Base-by-base conservation (phyloP, 1,140 invertebrate genomes). In the Anastrepha obliqua region DNA sequence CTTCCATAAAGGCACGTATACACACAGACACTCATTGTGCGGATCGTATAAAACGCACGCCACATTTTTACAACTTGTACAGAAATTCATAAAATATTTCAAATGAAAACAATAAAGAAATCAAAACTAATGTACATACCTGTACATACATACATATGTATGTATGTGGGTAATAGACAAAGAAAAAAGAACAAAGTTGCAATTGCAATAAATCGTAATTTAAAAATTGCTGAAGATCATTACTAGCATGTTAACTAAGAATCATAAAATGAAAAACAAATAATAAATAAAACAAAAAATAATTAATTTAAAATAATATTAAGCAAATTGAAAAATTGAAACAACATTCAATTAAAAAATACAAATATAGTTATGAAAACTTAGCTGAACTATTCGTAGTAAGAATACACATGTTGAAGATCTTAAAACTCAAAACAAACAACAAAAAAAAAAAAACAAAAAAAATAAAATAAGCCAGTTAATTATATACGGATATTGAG, bases 211-310 rank as follows among this genome's bases (percentile, higher is more conserved):
- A 78, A 64, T 29, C 44, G 86, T 65, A 88, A 51, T 70, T 74
- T 60, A 60, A 86, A 78, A 59, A 58, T 70, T 87, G 64, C 65
- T 78, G 65, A 85, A 67, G 86, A 88, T 67, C 67, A 86, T 70
- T 86, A 60, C 67, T 88, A 86, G 58, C 74, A 87, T 85, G 44
- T 85, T 59, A 85, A 85, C 62, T 60, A 51, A n/a, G 81, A 85
- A 78, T 51, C 5, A 2, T 6, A 42, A 70, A 44, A 78, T 44
- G 8, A 47, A 74, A 62, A 62, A 6, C 51, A 87, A 87, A 42
- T 58, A 15, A 74, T 87, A 64, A 9, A n/a, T n/a, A 65, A 87
- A 74, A 74, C 13, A 44, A 17, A 11, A 51, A 74, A 74, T 11
- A 42, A 20, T 0, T 58, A 67, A 67, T 20, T 47, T 47, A 5